Base-by-base conservation (phyloP, 2,113 vertebrate genomes). In the Leptocoma aspasia region DNA sequence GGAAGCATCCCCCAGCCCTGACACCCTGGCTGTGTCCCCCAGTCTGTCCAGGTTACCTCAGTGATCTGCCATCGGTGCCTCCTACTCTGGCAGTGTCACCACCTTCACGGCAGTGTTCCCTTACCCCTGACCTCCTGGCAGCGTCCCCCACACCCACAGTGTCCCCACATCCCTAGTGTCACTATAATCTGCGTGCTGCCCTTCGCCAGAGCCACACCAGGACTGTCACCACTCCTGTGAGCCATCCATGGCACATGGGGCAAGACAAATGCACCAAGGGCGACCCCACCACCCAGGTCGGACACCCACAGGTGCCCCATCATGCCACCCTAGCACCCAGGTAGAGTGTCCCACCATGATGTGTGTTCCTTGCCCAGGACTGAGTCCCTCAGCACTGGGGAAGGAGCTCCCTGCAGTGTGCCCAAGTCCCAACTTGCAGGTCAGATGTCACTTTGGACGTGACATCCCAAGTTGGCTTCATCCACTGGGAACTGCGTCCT, bases 101-200 rank as follows among this genome's bases (percentile, higher is more conserved):
- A 0, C 7, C n/a, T 33, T 30, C 33, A 14, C 0, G 0, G 19
- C 35, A 60, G 11, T 45, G 50, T 59, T 23, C 15, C 42, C 39
- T 71, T 30, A 31, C 31, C 35, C 17, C n/a, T 60, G n/a, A 63
- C 24, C 21, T 23, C 39, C 13, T 61, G 72, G 44, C 44, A 75
- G 22, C 37, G 59, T 90, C n/a, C 20, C 33, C 15, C 26, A 57
- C 61, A 9, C 8, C 11, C 13, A 20, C 57, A 45, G n/a, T 70
- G 68, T 72, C 41, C 31, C 17, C 26, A 61, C 57, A 7, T 7
- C 21, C 53, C 9, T 12, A 50, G 11, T 63, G 60, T 78, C 54
- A 41, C 47, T 47, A 9, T 37, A 54, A 53, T 39, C 47, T 37
- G 26, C 1, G 0, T 35, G 47, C 88, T 85, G 52, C 73, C 35